Conservation (phyloP, 2,888 invertebrate genomes). For the Noctua pronuba region DNA sequence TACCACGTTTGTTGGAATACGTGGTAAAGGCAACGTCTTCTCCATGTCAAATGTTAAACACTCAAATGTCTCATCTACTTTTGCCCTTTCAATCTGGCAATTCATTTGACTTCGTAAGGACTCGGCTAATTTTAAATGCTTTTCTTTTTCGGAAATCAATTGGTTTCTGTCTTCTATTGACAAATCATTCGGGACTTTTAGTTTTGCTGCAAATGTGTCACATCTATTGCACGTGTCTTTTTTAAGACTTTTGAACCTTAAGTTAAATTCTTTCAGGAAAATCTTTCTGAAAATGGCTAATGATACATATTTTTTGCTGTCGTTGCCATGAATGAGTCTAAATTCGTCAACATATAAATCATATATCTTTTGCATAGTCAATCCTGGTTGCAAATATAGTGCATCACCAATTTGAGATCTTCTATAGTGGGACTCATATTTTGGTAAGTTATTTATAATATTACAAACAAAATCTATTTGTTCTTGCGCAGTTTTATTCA, state of each 20-base stretch:
- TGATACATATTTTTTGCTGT: conserved; percentile 20
- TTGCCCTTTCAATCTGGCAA: conserved; percentile 25
- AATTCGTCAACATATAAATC: conserved; percentile 31
- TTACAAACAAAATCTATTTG: conserved; percentile 24
- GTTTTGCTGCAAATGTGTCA: conserved; percentile 20
- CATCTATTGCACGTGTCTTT: conserved; percentile 21
- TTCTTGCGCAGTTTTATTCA: conserved; percentile 33
- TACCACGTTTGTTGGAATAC: conserved; percentile 37
- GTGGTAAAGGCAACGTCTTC: conserved; percentile 37
- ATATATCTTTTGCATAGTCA: conserved; percentile 27
- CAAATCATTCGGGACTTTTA: conserved; percentile 17
- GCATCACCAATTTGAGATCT: conserved; percentile 27
- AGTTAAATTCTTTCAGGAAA: conserved; percentile 13
- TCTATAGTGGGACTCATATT: conserved; percentile 35
- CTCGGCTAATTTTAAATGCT: conserved; percentile 30
- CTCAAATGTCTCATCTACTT: conserved; percentile 30
- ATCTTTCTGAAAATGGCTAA: conserved; percentile 9
- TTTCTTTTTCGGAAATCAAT: conserved; percentile 23
- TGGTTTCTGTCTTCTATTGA: conserved; percentile 22
- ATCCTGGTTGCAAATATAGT: conserved; percentile 30
- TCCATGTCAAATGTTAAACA: conserved; percentile 39
- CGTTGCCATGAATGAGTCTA: conserved; percentile 19
- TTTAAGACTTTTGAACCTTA: conserved; percentile 12
- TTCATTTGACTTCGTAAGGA: conserved; percentile 30
- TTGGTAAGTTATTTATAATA: conserved; percentile 25